Base-by-base conservation (phyloP, 2,888 invertebrate genomes). In the Anoplius nigerrimus region DNA sequence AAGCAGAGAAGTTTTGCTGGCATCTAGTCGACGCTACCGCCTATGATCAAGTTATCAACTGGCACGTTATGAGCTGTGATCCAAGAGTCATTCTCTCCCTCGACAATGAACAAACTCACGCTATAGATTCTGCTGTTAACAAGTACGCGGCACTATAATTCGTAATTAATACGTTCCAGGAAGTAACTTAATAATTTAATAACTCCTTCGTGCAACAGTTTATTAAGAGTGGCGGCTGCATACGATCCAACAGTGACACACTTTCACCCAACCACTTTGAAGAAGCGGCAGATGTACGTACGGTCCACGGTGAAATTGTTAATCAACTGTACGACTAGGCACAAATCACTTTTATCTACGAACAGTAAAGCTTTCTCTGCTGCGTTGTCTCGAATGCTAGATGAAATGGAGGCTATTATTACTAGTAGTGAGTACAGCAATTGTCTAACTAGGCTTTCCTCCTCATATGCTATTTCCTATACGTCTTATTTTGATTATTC, bases 51-150 rank as follows among this genome's bases (percentile, higher is more conserved):
- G 91, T 94, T 43, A 90, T 94, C 76, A 93, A 93, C 84, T 95
- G 95, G 94, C 93, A 94, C 78, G 91, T 94, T 8, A 92, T 93
- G 90, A 93, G 93, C 70, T 93, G 93, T 80, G 94, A 95, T 87
- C 92, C 94, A 0, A 89, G 91, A 60, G 93, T 94, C 66, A 91
- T 94, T 42, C 89, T 95, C 59, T 78, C 80, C 59, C 69, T 89
- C 5, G 83, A 82, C 24, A 82, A 79, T 42, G 87, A 88, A 18
- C 87, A 89, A 59, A 90, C 89, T 66, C 89, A 91, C 76, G 90
- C 91, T 69, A 90, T 92, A 57, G 93, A 93, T 82, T 89, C 90
- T 57, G 91, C 92, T 51, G 90, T 92, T 24, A 89, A 93, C 66
- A 91, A 91, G 93, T 93, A 86, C 52, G 63, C 51, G 46, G 57